These are phyloP conservation scores for Agelastica alni DNA, from an alignment of 2,888 invertebrate genomes.

Conservation along the genomic window DNA sequence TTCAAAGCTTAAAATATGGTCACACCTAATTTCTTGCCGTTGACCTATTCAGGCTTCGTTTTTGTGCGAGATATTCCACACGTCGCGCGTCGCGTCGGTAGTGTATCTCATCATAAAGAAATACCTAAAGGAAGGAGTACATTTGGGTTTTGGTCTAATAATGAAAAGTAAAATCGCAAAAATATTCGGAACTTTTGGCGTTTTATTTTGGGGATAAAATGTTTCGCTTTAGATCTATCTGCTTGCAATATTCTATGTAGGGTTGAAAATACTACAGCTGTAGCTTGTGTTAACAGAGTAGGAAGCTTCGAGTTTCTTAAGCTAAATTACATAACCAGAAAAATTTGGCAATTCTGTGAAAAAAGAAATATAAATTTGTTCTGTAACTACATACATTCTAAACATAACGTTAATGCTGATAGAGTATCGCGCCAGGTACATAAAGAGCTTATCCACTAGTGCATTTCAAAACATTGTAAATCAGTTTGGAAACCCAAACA, in stretches of 20 bases:
- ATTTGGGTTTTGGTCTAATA: conserved; percentile 6
- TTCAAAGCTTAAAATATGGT: too few species aligned
- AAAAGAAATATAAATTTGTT: conserved; percentile 1
- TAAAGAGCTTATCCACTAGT: too few species aligned
- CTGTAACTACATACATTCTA: conserved; percentile 7
- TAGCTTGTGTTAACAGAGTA: conserved; percentile 13
- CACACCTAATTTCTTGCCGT: too few species aligned
- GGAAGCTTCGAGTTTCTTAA: conserved; percentile 5
- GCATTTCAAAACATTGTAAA: too few species aligned
- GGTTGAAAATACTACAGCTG: conserved; percentile 18
- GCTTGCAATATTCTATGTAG: conserved; percentile 1
- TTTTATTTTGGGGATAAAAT: conserved; percentile 3
- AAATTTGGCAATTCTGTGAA: conserved; percentile 17
- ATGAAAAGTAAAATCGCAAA: conserved; percentile 3
- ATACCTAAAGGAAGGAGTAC: background rate
- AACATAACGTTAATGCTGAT: background rate
- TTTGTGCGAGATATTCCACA: too few species aligned
- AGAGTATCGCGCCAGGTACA: too few species aligned
- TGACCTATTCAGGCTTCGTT: too few species aligned
- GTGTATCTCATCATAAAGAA: too few species aligned
- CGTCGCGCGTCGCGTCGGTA: too few species aligned
- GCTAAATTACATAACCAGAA: background rate
- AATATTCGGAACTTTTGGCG: conserved; percentile 7
- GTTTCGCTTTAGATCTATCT: background rate
- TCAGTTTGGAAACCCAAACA: too few species aligned